These are phyloP conservation scores for Parauchenoglanis ngamensis DNA, from an alignment of 2,797 vertebrate species.

Conservation along the genomic window DNA sequence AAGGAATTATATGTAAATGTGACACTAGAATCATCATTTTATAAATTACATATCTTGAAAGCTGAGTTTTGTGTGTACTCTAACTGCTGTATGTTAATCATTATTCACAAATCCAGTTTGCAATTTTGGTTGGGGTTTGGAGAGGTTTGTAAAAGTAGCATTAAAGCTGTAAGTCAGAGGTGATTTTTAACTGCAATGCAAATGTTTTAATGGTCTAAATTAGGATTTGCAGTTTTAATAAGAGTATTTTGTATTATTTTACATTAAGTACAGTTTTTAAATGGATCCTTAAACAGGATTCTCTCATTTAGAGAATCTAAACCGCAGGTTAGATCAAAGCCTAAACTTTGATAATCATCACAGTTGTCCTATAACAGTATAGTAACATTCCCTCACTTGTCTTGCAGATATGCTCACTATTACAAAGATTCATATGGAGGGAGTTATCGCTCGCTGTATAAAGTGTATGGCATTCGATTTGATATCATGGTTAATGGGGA, in stretches of 20 bases:
- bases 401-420: conserved; percentile 86
- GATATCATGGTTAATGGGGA: conserved; percentile 92
- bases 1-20: background rate
- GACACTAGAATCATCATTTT: background rate
- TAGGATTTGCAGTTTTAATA: background rate
- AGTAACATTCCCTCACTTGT: background rate
- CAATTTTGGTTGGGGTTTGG: background rate
- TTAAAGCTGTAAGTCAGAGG: background rate
- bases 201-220: background rate
- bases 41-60: background rate
- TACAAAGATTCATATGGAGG: conserved; percentile 80
- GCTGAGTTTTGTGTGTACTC: background rate
- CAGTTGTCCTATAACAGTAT: background rate
- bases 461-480: conserved; percentile 94
- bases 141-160: background rate
- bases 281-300: no score
- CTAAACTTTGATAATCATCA: background rate
- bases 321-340: background rate
- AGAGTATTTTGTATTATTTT: background rate
- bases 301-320: background rate
- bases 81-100: background rate
- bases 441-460: conserved; percentile 84
- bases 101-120: background rate
- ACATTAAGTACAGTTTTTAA: no score
- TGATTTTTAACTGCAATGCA: background rate